A percentile compares a stretch with the other conserved stretches of the same genome.
Evolutionary conservation across 2,797 vertebrate species (phyloP).

Genomic region (Eidolon dupreanum): DNA sequence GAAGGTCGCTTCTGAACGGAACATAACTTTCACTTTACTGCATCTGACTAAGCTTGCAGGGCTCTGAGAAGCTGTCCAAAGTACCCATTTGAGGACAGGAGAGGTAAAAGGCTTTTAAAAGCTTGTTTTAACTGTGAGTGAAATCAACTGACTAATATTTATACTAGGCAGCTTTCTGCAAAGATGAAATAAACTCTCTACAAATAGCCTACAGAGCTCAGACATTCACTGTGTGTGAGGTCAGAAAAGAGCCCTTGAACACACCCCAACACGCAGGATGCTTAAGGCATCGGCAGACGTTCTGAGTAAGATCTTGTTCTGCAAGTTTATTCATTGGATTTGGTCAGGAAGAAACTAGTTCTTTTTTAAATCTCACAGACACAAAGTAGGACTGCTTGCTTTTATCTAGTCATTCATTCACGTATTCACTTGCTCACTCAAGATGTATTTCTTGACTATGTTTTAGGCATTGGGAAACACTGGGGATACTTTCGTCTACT

Average conservation of each 20-base stretch:
- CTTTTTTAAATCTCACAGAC: conserved; percentile 75
- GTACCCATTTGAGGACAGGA: conserved; percentile 60
- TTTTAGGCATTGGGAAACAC: neutral
- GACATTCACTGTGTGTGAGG: conserved; percentile 47
- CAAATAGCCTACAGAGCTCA: conserved; percentile 70
- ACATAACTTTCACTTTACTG: conserved; percentile 40
- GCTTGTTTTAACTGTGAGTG: conserved; percentile 71
- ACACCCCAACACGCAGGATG: conserved; percentile 41
- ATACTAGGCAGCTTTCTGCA: conserved; percentile 61
- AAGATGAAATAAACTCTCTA: conserved; percentile 75
- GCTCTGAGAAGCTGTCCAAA: conserved; percentile 51
- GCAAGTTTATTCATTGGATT: conserved; percentile 68
- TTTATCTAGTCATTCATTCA: neutral
- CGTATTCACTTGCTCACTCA: neutral
- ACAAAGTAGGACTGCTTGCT: conserved; percentile 59
- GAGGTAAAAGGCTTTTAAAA: conserved; percentile 74
- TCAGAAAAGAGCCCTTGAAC: conserved; percentile 64
- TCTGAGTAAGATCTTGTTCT: conserved; percentile 66
- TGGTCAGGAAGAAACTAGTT: conserved; percentile 72
- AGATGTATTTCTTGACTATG: neutral
- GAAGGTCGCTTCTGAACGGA: neutral
- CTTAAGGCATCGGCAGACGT: conserved; percentile 65
- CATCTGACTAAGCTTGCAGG: conserved; percentile 33
- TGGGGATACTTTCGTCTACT: neutral
- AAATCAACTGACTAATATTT: conserved; percentile 77